Percentiles rank a stretch among this genome's conserved stretches.
Conservation (phyloP, 2,113 vertebrate species). For the Pelobates fuscus region DNA sequence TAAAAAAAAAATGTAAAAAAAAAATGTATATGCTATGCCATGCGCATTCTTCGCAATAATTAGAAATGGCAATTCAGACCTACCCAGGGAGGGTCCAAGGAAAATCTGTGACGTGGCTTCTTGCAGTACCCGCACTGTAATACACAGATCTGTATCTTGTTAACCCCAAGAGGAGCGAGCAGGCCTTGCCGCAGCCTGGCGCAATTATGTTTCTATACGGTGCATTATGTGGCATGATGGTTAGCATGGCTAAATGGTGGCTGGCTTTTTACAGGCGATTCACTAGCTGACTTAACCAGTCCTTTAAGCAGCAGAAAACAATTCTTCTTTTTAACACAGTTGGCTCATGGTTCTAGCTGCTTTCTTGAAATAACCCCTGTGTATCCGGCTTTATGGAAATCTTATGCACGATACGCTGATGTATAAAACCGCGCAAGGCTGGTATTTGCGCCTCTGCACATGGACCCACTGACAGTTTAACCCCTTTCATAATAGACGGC, state of each 20-base stretch:
- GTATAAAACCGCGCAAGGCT: background rate
- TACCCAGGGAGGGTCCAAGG: too few relatives aligned
- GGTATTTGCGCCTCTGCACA: background rate
- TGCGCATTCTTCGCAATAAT: too few relatives aligned
- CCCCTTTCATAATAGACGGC: background rate
- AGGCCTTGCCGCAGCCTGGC: too few relatives aligned
- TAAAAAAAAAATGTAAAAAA: too few relatives aligned
- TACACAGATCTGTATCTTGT: too few relatives aligned
- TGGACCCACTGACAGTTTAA: background rate
- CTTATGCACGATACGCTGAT: slow-evolving; percentile 9
- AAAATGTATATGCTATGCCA: too few relatives aligned
- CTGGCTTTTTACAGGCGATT: slow-evolving; percentile 80
- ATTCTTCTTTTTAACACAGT: background rate
- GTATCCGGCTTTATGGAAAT: slow-evolving; percentile 2
- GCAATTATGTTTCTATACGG: too few relatives aligned
- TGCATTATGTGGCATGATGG: slow-evolving; percentile 56
- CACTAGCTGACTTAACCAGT: slow-evolving; percentile 67
- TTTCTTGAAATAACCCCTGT: background rate
- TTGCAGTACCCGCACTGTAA: too few relatives aligned
- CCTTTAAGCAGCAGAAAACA: background rate
- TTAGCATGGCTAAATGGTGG: slow-evolving; percentile 85
- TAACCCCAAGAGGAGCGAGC: too few relatives aligned
- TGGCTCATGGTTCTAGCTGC: background rate
- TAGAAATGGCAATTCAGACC: too few relatives aligned
- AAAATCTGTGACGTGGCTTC: too few relatives aligned